phyloP scores from a whole-genome alignment of 2,797 vertebrate species.

The Adrianichthys oophorus region DNA sequence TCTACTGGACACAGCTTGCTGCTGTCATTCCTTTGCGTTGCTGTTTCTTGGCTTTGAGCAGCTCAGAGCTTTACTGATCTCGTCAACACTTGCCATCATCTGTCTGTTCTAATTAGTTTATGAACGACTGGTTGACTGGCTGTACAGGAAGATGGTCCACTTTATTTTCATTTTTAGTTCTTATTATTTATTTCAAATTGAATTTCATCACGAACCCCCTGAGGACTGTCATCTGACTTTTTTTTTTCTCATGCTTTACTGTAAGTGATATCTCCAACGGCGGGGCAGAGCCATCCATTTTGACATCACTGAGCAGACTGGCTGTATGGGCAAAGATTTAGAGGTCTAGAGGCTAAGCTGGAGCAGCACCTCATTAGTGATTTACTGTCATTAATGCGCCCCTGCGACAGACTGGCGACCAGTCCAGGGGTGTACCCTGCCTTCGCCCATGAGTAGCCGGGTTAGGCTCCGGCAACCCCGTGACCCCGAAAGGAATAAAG shows the following conservation, averaged over 20 bases:
- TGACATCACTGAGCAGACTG: constrained; percentile 6
- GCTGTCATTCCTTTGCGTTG: constrained; percentile 1
- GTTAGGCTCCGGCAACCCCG: too few relatives aligned
- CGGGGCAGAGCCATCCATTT: constrained; percentile 3
- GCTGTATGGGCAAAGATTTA: constrained; percentile 6
- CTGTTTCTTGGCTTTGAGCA: constrained; percentile 2
- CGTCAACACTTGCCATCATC: neutral
- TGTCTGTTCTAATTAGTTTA: neutral
- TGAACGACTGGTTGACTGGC: neutral
- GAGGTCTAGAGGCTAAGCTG: constrained; percentile 11
- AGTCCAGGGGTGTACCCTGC: too few relatives aligned
- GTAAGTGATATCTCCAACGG: neutral
- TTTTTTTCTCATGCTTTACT: neutral
- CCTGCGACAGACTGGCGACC: too few relatives aligned
- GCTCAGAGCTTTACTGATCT: constrained; percentile 9
- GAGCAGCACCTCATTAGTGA: constrained; percentile 15
- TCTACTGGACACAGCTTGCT: neutral
- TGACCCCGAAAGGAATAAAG: too few relatives aligned
- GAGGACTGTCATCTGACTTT: constrained; percentile 6
- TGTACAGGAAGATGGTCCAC: neutral
- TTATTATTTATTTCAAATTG: neutral
- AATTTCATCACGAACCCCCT: neutral
- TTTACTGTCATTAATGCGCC: constrained; percentile 13
- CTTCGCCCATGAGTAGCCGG: too few relatives aligned
- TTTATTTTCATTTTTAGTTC: constrained; percentile 2